Evolutionary conservation across 1,140 invertebrate genomes (phyloP).

Genomic region (Cotesia chilonis): DNA sequence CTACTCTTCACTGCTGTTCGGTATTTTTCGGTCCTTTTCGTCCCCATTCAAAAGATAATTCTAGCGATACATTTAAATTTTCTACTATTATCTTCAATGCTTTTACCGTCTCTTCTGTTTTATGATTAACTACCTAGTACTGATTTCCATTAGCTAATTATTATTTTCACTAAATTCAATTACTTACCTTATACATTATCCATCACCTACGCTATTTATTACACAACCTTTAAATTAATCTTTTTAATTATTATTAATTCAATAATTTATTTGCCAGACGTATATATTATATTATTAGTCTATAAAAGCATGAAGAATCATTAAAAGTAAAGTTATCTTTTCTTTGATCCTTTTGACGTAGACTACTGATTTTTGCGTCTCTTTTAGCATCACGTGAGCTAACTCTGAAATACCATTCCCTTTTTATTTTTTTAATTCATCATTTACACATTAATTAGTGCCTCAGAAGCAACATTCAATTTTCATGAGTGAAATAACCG

Average conservation of each 20-base stretch:
- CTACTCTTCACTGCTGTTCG: no score
- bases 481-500: constrained; percentile 34
- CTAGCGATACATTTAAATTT: constrained; percentile 65
- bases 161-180: constrained; percentile 31
- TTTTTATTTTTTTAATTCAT: constrained; percentile 46
- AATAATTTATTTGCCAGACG: background rate
- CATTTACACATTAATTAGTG: constrained; percentile 54
- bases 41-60: constrained; percentile 52
- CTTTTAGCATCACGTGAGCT: constrained; percentile 46
- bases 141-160: constrained; percentile 65
- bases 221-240: no score
- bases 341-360: constrained; percentile 16
- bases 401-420: constrained; percentile 4
- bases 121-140: constrained; percentile 16
- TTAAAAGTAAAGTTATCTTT: background rate
- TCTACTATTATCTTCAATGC: constrained; percentile 48
- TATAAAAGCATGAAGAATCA: background rate
- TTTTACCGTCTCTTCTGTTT: constrained; percentile 12
- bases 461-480: constrained; percentile 24
- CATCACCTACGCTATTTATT: background rate
- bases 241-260: no score
- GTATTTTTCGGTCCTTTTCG: no score
- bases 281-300: constrained; percentile 39
- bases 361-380: constrained; percentile 29
- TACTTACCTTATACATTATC: background rate